These are phyloP conservation scores for Camponotus vicinus DNA, from an alignment of 1,140 invertebrate species.

Conservation along the genomic window DNA sequence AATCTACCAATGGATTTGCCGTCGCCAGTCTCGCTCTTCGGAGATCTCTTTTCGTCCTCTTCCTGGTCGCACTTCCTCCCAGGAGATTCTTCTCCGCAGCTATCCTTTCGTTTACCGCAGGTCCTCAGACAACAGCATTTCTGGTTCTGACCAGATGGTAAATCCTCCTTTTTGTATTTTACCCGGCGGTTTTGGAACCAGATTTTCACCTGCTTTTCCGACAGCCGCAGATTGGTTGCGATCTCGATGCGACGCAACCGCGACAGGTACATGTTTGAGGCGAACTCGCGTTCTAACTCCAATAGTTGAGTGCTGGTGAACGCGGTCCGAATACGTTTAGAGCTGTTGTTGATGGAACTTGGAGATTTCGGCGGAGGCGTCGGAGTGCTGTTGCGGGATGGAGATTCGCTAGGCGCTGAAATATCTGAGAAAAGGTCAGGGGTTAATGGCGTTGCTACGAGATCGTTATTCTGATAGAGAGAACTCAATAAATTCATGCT, in stretches of 20 bases:
- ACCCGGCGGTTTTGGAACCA: constrained; percentile 97
- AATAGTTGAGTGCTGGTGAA: constrained; percentile 97
- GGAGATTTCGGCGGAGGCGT: constrained; percentile 86
- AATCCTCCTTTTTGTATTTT: constrained; percentile 95
- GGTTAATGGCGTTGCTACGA: constrained; percentile 9
- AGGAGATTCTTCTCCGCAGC: constrained; percentile 77
- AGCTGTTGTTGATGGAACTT: constrained; percentile 87
- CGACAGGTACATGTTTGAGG: constrained; percentile 96
- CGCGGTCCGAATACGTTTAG: constrained; percentile 95
- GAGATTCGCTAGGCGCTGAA: constrained; percentile 84
- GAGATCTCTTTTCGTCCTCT: constrained; percentile 51
- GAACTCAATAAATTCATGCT: constrained; percentile 22
- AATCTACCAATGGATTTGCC: constrained; percentile 27
- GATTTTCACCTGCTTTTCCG: constrained; percentile 98
- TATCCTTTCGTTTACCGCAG: constrained; percentile 87
- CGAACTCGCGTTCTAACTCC: constrained; percentile 96
- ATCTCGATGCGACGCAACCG: constrained; percentile 96
- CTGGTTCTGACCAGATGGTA: constrained; percentile 79
- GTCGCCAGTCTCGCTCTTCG: constrained; percentile 15
- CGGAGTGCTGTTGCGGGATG: constrained; percentile 86
- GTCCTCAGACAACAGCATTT: constrained; percentile 87
- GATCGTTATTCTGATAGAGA: background rate
- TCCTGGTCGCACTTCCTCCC: constrained; percentile 66
- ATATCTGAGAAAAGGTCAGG: constrained; percentile 76
- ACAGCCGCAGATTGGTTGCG: constrained; percentile 94